Base-by-base conservation (phyloP, 2,797 vertebrate genomes). In the Typhlichthys subterraneus region DNA sequence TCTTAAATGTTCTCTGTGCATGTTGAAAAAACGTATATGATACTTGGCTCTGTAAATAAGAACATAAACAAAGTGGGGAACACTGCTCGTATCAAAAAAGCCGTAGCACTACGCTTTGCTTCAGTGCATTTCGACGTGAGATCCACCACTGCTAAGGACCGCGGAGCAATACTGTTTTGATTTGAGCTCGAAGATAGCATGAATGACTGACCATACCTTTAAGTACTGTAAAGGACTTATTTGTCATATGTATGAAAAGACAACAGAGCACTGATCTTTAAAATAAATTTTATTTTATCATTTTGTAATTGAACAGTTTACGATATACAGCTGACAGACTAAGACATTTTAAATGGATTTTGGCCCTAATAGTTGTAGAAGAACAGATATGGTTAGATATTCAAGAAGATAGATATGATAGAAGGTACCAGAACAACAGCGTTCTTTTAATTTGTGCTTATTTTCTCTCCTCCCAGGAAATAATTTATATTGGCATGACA, bases 201-300 rank as follows among this genome's bases (percentile, higher is more conserved):
- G 23, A 29, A 29, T 29, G 23, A 29, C 23, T 29, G 23, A 29
- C 23, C 23, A 29, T 29, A 29, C 23, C 23, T 29, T 29, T 29
- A 29, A 29, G 23, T 29, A 29, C 3, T 29, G 23, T 4, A 29
- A 29, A 29, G 47, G 50, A 5, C 49, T 45, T 61, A 70, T 72
- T 67, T 72, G 31, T 46, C 42, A 64, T 14, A 54, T 4, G 59
- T 15, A 65, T 8, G 0, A 12, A n/a, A 57, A 70, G 13, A 56
- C 52, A 59, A 57, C 63, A 57, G 49, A 53, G 1, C 45, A 45
- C 7, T 91, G 91, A 92, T 92, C 89, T 93, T 93, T 94, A 94
- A 93, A 94, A 94, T 93, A 94, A 85, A 93, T 91, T 94, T 93
- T 94, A 94, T 94, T 94, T 42, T 90, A 88, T 82, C 90, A 91